These are phyloP conservation scores for Plectropomus leopardus DNA, from an alignment of 2,113 vertebrate species.

Conservation along the genomic window DNA sequence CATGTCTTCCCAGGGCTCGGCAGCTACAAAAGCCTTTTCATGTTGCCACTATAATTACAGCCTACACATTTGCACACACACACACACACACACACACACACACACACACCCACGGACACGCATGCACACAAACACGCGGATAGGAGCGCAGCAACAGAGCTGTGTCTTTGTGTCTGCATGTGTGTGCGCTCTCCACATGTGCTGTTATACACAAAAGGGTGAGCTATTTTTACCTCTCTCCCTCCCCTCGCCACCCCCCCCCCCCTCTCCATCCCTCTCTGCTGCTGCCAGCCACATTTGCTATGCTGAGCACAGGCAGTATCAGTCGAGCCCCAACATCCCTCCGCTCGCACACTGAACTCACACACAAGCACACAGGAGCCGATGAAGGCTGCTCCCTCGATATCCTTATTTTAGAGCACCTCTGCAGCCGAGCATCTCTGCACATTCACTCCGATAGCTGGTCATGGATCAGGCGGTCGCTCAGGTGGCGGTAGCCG, in stretches of 20 bases:
- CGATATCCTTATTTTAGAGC: conserved; percentile 38
- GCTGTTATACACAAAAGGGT: conserved; percentile 80
- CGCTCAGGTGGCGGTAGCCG: conserved; percentile 32
- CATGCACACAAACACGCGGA: conserved; percentile 23
- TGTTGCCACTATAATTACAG: conserved; percentile 85
- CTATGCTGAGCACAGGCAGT: conserved; percentile 81
- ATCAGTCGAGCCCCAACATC: conserved; percentile 77
- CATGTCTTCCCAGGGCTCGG: conserved; percentile 82
- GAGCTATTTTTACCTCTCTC: conserved; percentile 83
- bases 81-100: conserved; percentile 10
- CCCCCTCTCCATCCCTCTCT: conserved; percentile 60
- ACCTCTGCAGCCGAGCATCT: conserved; percentile 20
- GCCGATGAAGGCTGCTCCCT: conserved; percentile 57
- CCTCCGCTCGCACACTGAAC: conserved; percentile 60
- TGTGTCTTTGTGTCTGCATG: conserved; percentile 74
- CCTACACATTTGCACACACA: conserved; percentile 64
- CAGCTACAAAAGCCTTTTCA: conserved; percentile 85
- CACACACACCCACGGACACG: background rate
- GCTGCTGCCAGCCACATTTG: conserved; percentile 83
- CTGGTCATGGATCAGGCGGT: conserved; percentile 56
- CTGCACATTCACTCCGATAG: background rate
- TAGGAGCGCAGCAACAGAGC: conserved; percentile 35
- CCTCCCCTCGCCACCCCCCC: conserved; percentile 35
- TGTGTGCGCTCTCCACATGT: conserved; percentile 64
- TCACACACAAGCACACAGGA: conserved; percentile 38